A percentile compares a stretch with the other conserved stretches of the same genome.
phyloP scores from a whole-genome alignment of 2,888 invertebrate genomes.

The Hemithea aestivaria region DNA sequence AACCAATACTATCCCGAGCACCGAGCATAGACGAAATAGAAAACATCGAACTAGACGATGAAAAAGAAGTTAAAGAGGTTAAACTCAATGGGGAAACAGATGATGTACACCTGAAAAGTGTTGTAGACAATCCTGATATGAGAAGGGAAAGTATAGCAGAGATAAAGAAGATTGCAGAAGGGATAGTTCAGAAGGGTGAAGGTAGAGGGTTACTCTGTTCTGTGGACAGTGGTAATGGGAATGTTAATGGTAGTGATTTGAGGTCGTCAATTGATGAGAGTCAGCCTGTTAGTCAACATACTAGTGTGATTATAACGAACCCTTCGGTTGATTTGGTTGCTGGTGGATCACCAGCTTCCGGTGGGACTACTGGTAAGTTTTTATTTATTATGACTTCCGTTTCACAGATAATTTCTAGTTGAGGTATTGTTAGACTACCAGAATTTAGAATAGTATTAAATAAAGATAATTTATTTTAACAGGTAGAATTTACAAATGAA shows the following conservation, averaged over 20 bases:
- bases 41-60: constrained; percentile 66
- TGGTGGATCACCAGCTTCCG: constrained; percentile 66
- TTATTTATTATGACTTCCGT: not conserved
- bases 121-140: constrained; percentile 69
- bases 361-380: constrained; percentile 60
- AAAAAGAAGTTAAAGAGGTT: constrained; percentile 52
- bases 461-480: too few species aligned
- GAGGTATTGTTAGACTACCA: too few species aligned
- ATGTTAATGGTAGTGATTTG: constrained; percentile 58
- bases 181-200: constrained; percentile 72
- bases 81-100: constrained; percentile 76
- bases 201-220: constrained; percentile 66
- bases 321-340: constrained; percentile 83
- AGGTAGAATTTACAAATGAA: too few species aligned
- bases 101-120: constrained; percentile 63
- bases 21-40: constrained; percentile 74
- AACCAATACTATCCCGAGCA: constrained; percentile 63
- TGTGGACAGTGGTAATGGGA: constrained; percentile 64
- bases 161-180: constrained; percentile 70
- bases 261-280: constrained; percentile 57
- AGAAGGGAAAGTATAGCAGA: constrained; percentile 71
- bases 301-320: constrained; percentile 85
- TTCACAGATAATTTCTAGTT: too few species aligned
- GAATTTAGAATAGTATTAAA: too few species aligned
- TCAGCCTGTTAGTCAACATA: constrained; percentile 59